Evolutionary conservation across 64 coral and sea anemone genomes (phyloP), one percentile per base, ranked within the genome.

Genomic region (Stylophora pistillata): DNA sequence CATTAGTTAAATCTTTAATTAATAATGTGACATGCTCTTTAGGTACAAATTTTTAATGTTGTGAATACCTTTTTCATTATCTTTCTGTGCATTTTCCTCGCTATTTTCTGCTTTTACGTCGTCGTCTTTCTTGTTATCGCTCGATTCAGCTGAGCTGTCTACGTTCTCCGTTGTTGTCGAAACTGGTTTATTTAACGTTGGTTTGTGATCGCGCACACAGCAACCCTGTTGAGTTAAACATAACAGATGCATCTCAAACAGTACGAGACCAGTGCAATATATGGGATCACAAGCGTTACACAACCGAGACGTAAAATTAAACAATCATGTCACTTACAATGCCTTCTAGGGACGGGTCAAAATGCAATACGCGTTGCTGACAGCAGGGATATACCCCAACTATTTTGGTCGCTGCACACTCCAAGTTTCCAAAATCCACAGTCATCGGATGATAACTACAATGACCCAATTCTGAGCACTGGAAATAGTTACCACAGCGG

Each of bases 311-410:
- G 37, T 7, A 47, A 47, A 20, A 9, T 65, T 23, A 65, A 25
- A 65, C 62, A 77, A 77, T 17, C 28, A 31, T 23, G 16, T 52
- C 28, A 92, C 90, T 86, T 88, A 99, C 97, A 77, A 80, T 72
- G 20, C n/a, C 76, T 69, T 95, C 89, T 7, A 84, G 85, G 16
- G 87, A 88, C 1, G 93, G 74, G 75, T 99, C 97, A 30, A 93
- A 99, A 59, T 88, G 77, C 20, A 99, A 84, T n/a, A 95, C 93
- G 18, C 78, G 77, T 84, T 95, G 90, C 27, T 99, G 93, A 89
- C 97, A 99, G 34, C 97, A 99, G 0, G 97, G 97, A 78, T 95
- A 95, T 60, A 95, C 84, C 11, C 93, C 90, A 33, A 93, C 87
- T 17, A 94, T 92, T 61, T 84, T 84, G 20, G 61, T 69, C 30